Evolutionary conservation across 1,140 invertebrate genomes (phyloP), one percentile per base, ranked within the genome.

Genomic region (Drosophila willistoni): DNA sequence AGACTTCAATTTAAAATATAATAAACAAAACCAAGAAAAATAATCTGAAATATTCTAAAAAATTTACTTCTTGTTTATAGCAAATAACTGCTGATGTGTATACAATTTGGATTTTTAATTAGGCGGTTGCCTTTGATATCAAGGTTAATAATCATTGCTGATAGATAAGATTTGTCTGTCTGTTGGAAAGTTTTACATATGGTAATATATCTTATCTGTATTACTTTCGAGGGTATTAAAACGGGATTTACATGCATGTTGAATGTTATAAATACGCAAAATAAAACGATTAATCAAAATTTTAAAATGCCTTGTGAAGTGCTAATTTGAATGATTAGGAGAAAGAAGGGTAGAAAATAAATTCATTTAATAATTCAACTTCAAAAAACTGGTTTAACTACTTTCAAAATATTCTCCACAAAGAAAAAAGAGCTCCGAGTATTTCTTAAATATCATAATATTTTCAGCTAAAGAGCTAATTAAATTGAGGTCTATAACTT

Each of bases 201-300:
- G 17, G 34, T n/a, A 39, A 61, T 42, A 61, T 62, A 62, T 62
- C 59, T 62, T 62, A 61, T 61, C 59, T 22, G 3, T 22, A 44
- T 9, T 13, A 22, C 19, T 62, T 41, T 42, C 4, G 7, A n/a
- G 5, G 59, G 36, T 22, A 25, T 39, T 62, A n/a, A 62, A 36
- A 22, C 0, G 55, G 65, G 76, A 76, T 83, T 65, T 83, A 76
- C 74, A 68, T 68, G 68, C 75, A 79, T 82, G 68, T 82, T 77
- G 34, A 25, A 29, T 64, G 29, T 56, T 75, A 47, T 66, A 66
- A 71, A 59, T 68, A 34, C 0, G 33, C 56, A 59, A 36, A 59
- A 59, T 14, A 59, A 59, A 33, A 19, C 56, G n/a, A 59, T 59
- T 59, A 59, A 39, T 59, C 33, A 59, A 59, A 19, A 19, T 7